Evolutionary conservation across 1,140 invertebrate genomes (phyloP), one percentile per base, ranked within the genome.

Genomic region (Pemphigus obesinymphae): DNA sequence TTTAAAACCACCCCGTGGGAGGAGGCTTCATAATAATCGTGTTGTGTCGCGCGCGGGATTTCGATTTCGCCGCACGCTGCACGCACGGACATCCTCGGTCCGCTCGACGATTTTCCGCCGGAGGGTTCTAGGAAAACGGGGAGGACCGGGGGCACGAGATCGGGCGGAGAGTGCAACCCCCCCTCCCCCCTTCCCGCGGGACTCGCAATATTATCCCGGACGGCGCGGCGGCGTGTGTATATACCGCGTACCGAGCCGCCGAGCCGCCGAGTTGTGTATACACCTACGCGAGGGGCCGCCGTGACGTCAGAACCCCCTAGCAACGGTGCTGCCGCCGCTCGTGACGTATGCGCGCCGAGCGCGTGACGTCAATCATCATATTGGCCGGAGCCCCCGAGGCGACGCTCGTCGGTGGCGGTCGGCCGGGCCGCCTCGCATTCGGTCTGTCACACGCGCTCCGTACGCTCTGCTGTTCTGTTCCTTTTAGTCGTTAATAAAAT

Each of bases 291-390:
- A 80, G n/a, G 23, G 15, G 34, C 15, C 76, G 53, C 37, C 76
- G 37, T 80, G 76, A 80, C 76, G 76, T 80, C 76, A 80, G 76
- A 80, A 45, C 55, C 76, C 76, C 76, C 76, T 80, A 80, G 76
- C 76, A 80, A 80, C 76, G 53, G 76, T 80, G 76, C 76, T 80
- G 55, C 55, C 17, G 55, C 55, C 17, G 76, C 37, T 43, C 37
- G 76, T 80, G 76, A 80, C 76, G 76, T 80, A 80, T 26, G 29
- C 76, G 0, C 53, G 20, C 15, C 43, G 43, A 1, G 1, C 4
- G 4, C 20, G 76, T 61, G 76, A 80, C 76, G 76, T 80, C 76
- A 80, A 80, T 80, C 55, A 80, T 80, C 76, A 80, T 80, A 80
- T 80, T 80, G 76, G 76, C 34, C 76, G 76, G 34, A 63, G 34